Base-by-base conservation (phyloP, 2,888 invertebrate genomes). In the Tetrapedia diversipes region DNA sequence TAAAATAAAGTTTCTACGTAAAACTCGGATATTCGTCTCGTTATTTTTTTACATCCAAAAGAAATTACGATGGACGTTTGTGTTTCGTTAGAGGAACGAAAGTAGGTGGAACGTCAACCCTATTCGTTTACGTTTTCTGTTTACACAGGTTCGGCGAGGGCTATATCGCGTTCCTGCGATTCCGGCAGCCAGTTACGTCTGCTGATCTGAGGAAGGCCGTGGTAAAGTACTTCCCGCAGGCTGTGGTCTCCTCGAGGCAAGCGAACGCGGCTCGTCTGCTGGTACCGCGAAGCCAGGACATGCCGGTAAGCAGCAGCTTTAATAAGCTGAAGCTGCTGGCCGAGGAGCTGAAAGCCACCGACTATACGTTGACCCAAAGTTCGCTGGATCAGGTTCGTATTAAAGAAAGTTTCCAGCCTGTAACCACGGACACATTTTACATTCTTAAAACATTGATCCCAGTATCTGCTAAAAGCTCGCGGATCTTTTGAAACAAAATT, bases 301-400 rank as follows among this genome's bases (percentile, higher is more conserved):
- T 92, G 14, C 88, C 88, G 0, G 87, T 93, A 78, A 94, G 94
- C 88, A 92, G 91, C 84, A 92, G 93, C 75, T 94, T 94, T 91
- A 88, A 90, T 0, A 90, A 93, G 84, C 92, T 94, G 90, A 91
- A 92, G 71, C 91, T 92, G 61, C 90, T 94, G 80, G 93, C 93
- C 70, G 90, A 91, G 75, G 89, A 91, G 63, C 92, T 93, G 77
- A 92, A 93, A 80, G 92, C 94, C 6, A 92, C 92, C 14, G 94
- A 94, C 90, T 94, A 92, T 89, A 93, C 94, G n/a, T 79, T 94
- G 83, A 93, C 93, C 87, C 94, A 94, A 84, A 94, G 93, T 90
- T 93, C 94, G 14, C 91, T 94, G 47, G 94, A 94, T 81, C 94
- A 94, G 93, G 94, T 94, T 64, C 81, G 85, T 80, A 65, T 57